phyloP scores from a whole-genome alignment of 2,888 invertebrate genomes.

The Drosophila rellima region DNA sequence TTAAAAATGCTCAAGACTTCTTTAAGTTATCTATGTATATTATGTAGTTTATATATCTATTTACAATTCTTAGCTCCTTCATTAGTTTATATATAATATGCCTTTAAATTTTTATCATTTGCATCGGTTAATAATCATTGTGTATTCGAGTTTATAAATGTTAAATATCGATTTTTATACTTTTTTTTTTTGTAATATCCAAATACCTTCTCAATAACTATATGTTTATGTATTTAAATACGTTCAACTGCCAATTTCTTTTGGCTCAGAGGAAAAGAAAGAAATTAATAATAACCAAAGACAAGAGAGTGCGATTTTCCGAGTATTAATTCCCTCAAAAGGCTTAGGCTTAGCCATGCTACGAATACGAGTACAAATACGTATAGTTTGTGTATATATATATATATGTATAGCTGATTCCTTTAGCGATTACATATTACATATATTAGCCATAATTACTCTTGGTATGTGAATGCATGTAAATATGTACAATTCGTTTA shows the following conservation, averaged over 20 bases:
- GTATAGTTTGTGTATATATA: constrained; percentile 19
- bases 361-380: constrained; percentile 42
- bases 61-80: constrained; percentile 40
- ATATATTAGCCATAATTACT: constrained; percentile 56
- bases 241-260: background rate
- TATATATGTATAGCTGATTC: constrained; percentile 17
- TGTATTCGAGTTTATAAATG: constrained; percentile 45
- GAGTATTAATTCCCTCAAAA: constrained; percentile 50
- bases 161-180: constrained; percentile 45
- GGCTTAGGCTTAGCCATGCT: constrained; percentile 56
- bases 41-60: constrained; percentile 28
- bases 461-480: constrained; percentile 44
- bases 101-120: constrained; percentile 16
- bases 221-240: constrained; percentile 6
- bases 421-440: constrained; percentile 36
- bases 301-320: constrained; percentile 41
- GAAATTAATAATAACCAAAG: constrained; percentile 14
- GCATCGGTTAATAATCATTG: constrained; percentile 34
- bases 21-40: constrained; percentile 7
- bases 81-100: constrained; percentile 17
- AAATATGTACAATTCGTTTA: constrained; percentile 68
- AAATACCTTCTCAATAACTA: constrained; percentile 36
- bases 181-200: constrained; percentile 45
- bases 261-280: constrained; percentile 1
- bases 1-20: constrained; percentile 29